Evolutionary conservation across 1,140 invertebrate species (phyloP).

Genomic region (Diachasmimorpha longicaudata): DNA sequence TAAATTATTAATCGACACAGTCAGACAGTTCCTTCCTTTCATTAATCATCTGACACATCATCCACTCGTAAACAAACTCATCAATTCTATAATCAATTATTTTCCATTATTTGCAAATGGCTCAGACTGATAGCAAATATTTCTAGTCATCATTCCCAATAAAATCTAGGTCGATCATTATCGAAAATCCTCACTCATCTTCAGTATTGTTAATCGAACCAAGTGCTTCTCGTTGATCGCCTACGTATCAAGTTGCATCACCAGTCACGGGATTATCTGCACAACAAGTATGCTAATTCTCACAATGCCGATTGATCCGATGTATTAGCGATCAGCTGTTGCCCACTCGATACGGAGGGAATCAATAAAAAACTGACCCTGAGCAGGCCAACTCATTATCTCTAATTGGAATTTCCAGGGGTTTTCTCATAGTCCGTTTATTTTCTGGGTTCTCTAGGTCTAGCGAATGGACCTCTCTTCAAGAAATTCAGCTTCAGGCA

Average conservation of each 20-base stretch:
- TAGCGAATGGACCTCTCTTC: slow-evolving; percentile 72
- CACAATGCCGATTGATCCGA: neutral
- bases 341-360: neutral
- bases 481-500: slow-evolving; percentile 69
- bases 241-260: neutral
- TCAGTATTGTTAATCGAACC: neutral
- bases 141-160: neutral
- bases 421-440: slow-evolving; percentile 25
- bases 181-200: neutral
- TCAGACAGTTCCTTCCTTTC: too few species aligned
- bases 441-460: slow-evolving; percentile 58
- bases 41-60: too few species aligned
- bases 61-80: too few species aligned
- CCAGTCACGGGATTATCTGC: neutral
- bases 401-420: neutral
- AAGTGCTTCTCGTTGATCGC: neutral
- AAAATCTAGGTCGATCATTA: slow-evolving; percentile 15
- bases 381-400: neutral
- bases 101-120: too few species aligned
- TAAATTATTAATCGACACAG: too few species aligned
- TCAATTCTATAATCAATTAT: too few species aligned
- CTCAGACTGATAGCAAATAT: neutral
- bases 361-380: neutral
- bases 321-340: neutral
- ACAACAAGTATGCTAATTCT: neutral